A percentile compares a stretch with the other conserved stretches of the same genome.
phyloP scores from a whole-genome alignment of 2,113 vertebrate genomes.

The Pomatostomus ruficeps region DNA sequence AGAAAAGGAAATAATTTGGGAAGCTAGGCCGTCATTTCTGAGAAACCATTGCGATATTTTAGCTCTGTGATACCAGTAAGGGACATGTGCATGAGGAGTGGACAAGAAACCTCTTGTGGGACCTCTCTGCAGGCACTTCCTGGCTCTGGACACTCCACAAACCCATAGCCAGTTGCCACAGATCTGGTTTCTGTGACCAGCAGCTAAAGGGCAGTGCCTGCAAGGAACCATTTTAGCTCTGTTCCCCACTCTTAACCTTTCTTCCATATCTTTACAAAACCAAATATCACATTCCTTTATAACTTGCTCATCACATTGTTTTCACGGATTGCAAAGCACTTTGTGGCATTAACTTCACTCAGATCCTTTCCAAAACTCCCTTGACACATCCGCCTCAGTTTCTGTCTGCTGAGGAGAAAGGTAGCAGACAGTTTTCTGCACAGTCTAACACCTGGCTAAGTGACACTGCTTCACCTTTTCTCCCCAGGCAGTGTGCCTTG shows the following conservation, averaged over 20 bases:
- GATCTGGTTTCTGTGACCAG: background rate
- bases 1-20: conserved; percentile 26
- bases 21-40: background rate
- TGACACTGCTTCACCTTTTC: background rate
- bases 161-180: background rate
- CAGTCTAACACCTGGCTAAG: background rate
- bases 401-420: background rate
- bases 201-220: background rate
- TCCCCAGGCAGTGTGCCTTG: background rate
- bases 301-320: background rate
- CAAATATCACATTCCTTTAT: background rate
- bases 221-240: background rate
- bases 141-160: background rate
- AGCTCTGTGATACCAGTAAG: background rate
- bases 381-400: background rate
- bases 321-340: background rate
- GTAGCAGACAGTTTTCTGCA: background rate
- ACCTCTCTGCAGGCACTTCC: background rate
- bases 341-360: background rate
- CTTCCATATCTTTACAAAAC: background rate
- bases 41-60: background rate
- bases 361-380: background rate
- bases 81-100: fast-evolving
- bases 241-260: background rate
- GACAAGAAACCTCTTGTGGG: background rate